A percentile compares a stretch with the other conserved stretches of the same genome.
phyloP scores from a whole-genome alignment of 2,888 invertebrate genomes.

The Ametastegia equiseti region DNA sequence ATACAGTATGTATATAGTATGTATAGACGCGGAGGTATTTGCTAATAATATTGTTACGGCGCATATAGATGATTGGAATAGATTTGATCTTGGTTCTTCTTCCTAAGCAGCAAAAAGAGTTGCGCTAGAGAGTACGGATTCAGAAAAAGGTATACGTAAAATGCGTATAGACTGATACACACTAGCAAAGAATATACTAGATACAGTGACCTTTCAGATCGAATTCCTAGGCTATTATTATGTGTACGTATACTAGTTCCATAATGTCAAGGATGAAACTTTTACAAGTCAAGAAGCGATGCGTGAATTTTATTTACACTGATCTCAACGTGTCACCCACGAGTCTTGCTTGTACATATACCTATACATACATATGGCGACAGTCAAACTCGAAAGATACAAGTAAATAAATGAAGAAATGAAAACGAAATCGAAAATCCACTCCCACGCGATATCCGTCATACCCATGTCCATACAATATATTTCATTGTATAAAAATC shows the following conservation, averaged over 20 bases:
- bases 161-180: not conserved
- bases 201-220: conserved; percentile 24
- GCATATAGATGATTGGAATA: not conserved
- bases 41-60: not conserved
- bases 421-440: too few species aligned
- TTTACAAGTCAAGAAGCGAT: not conserved
- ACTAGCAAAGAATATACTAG: not conserved
- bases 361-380: not conserved
- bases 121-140: not conserved
- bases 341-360: not conserved
- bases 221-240: not conserved
- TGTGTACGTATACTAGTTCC: not conserved
- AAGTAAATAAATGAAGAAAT: not conserved
- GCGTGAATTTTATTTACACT: not conserved
- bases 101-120: not conserved
- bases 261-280: conserved; percentile 30
- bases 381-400: not conserved
- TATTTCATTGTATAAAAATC: not conserved
- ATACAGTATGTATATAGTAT: too few species aligned
- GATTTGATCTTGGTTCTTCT: not conserved
- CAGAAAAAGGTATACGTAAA: not conserved
- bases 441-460: not conserved
- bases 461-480: too few species aligned
- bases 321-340: not conserved
- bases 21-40: too few species aligned